Evolutionary conservation across 2,888 invertebrate species (phyloP).

Genomic region (Drosophila rellima): DNA sequence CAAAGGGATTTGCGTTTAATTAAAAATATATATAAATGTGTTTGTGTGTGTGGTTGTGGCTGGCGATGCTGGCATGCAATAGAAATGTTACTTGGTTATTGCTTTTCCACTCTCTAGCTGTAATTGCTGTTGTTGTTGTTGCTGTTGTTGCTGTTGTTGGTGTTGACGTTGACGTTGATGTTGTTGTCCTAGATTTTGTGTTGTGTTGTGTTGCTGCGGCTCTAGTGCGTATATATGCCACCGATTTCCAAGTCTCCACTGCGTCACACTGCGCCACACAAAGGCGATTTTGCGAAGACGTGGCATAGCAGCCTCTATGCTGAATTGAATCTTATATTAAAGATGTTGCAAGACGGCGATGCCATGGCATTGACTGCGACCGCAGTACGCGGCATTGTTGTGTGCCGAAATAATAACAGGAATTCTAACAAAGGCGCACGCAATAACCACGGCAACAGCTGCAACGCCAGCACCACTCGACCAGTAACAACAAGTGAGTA

Average conservation of each 20-base stretch:
- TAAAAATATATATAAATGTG: constrained; percentile 74
- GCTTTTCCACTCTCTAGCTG: constrained; percentile 57
- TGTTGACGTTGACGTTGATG: constrained; percentile 30
- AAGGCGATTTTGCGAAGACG: constrained; percentile 52
- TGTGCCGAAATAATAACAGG: constrained; percentile 73
- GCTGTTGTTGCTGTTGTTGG: constrained; percentile 29
- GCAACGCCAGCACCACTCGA: constrained; percentile 62
- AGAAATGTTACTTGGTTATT: constrained; percentile 74
- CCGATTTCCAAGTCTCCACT: constrained; percentile 56
- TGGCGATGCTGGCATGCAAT: constrained; percentile 70
- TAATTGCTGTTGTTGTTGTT: constrained; percentile 44
- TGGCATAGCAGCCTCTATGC: constrained; percentile 47
- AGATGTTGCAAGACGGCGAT: constrained; percentile 70
- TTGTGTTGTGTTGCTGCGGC: constrained; percentile 38
- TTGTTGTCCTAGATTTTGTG: constrained; percentile 39
- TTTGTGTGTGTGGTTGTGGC: constrained; percentile 35
- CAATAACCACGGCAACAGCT: constrained; percentile 78
- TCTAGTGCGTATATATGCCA: constrained; percentile 52
- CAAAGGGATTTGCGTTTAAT: constrained; percentile 79
- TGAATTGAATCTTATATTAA: constrained; percentile 79
- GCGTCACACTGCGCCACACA: constrained; percentile 36
- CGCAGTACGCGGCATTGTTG: constrained; percentile 50
- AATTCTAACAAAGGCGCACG: constrained; percentile 69
- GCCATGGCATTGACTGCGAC: constrained; percentile 20
- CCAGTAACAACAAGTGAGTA: constrained; percentile 57